Base-by-base conservation (phyloP, 2,113 vertebrate species). In the Colossoma macropomum region DNA sequence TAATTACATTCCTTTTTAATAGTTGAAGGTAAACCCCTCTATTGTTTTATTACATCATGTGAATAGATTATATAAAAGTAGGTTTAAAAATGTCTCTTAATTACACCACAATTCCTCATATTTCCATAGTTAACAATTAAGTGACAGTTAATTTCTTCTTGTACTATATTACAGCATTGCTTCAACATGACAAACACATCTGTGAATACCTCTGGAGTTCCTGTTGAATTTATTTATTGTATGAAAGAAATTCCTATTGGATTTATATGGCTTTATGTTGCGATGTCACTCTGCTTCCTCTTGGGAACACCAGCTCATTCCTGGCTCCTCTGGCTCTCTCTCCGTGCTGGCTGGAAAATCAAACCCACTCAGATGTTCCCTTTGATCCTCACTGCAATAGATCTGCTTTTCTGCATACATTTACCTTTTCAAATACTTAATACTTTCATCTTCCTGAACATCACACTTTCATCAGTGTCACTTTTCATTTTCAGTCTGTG, bases 261-360 rank as follows among this genome's bases (percentile, higher is more conserved):
- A 34, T 1, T 74, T 5, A 25, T 52, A 25, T 48, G 23, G 10
- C 11, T 0, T 9, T 52, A 25, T 41, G 21, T 27, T 34, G 4
- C 28, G 13, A 74, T 38, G 41, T 30, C 21, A 11, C 19, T 81
- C 28, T 81, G 69, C n/a, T 9, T 68, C 34, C 13, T 79, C 16
- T 0, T 84, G 41, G 82, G 76, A 84, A 79, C 27, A 11, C 82
- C 82, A 27, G n/a, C 48, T 21, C 32, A 73, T 66, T 50, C 25
- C 17, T 84, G 68, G 59, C 54, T 25, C 28, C 30, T 84, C 76
- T 84, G 82, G 69, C 19, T 56, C 1, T 45, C 38, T 68, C 30
- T 74, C 48, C 25, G 34, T 48, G n/a, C 11, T 27, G 16, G 62
- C 5, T n/a, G n/a, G 1, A 80, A 69, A 32, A 60, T 75, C 23